Percentiles rank a stretch among this genome's conserved stretches.
Evolutionary conservation across 1,140 invertebrate species (phyloP).

Genomic region (Paraescarpia echinospica): DNA sequence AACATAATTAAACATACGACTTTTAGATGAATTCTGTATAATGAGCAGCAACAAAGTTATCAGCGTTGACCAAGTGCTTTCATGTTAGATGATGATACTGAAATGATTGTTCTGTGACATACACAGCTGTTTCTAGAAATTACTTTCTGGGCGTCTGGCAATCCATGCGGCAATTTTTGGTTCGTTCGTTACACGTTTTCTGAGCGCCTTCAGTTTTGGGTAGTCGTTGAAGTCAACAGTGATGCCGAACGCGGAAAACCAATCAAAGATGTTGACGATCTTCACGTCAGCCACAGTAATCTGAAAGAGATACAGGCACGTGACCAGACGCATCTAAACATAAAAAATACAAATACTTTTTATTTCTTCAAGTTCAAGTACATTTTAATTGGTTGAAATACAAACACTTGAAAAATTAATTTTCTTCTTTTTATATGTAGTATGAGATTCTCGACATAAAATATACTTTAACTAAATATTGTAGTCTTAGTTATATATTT

Average conservation of each 20-base stretch:
- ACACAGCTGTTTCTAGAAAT: not conserved
- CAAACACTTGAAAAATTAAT: too few species aligned
- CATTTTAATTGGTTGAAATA: too few species aligned
- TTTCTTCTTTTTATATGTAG: too few species aligned
- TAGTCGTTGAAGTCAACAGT: not conserved
- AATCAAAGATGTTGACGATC: not conserved
- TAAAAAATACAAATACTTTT: not conserved
- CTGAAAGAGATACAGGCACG: not conserved
- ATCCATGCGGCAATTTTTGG: constrained; percentile 26
- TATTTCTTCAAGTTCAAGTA: not conserved
- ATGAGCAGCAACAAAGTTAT: not conserved
- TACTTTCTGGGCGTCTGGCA: constrained; percentile 17
- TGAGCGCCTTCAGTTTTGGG: constrained; percentile 24
- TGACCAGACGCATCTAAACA: not conserved
- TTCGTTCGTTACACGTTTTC: constrained; percentile 9
- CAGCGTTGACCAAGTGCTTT: not conserved
- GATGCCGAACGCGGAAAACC: not conserved
- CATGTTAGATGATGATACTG: not conserved
- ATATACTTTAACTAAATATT: too few species aligned
- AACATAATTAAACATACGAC: not conserved
- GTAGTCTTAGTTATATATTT: too few species aligned
- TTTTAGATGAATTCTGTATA: not conserved
- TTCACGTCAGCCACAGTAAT: not conserved
- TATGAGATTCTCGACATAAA: too few species aligned
- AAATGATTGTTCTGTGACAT: not conserved